phyloP scores from a whole-genome alignment of 2,113 vertebrate species.

The Corythornis madagascariensis region DNA sequence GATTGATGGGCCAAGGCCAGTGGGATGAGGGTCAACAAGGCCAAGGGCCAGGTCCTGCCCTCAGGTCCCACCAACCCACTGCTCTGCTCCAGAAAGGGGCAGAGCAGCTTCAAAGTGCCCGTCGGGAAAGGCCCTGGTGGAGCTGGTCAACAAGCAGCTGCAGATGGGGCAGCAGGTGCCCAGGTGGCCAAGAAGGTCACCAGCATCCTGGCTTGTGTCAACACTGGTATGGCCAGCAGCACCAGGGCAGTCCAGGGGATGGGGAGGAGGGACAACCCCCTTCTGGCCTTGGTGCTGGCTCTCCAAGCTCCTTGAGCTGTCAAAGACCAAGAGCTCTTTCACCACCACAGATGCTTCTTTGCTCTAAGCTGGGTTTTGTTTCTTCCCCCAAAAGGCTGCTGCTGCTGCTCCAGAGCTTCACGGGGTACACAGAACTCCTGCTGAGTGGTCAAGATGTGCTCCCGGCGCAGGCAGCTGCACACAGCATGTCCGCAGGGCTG shows the following conservation, averaged over 20 bases:
- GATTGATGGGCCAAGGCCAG: neutral
- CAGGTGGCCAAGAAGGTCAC: neutral
- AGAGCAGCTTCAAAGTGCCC: neutral
- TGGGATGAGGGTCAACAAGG: neutral
- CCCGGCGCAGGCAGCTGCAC: slow-evolving; percentile 3
- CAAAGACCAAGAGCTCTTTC: too few species aligned
- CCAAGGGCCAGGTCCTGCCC: neutral
- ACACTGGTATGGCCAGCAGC: neutral
- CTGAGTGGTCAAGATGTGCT: slow-evolving; percentile 42
- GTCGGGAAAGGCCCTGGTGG: neutral
- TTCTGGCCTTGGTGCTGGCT: rapidly evolving
- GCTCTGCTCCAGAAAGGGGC: neutral
- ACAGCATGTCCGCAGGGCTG: slow-evolving; percentile 85
- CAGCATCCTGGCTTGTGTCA: neutral
- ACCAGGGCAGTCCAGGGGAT: neutral
- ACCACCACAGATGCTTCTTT: too few species aligned
- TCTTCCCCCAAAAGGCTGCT: slow-evolving; percentile 76
- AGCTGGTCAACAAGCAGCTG: neutral
- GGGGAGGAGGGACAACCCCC: neutral
- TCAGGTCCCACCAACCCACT: neutral
- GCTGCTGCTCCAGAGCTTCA: slow-evolving; percentile 91
- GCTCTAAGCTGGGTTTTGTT: neutral
- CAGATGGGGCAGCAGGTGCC: neutral
- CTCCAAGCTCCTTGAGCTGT: neutral
- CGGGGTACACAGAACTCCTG: slow-evolving; percentile 73